Evolutionary conservation across 2,113 vertebrate genomes (phyloP).

Genomic region (Prionailurus bengalensis): DNA sequence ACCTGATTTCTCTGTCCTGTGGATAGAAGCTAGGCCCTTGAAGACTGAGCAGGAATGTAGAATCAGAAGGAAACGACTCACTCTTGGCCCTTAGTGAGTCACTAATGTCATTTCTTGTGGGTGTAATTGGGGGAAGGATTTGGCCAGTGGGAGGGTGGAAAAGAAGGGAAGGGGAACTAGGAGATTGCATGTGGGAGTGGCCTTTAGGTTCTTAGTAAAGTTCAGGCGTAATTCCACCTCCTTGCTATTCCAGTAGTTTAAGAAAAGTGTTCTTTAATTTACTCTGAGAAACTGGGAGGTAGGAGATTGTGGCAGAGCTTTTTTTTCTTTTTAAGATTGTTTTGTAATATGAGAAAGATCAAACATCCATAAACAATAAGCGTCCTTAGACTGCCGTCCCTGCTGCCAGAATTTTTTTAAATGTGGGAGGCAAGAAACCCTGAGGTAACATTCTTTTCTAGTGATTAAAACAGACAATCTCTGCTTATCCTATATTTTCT

Average conservation of each 20-base stretch:
- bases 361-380: not conserved
- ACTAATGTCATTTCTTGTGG: not conserved
- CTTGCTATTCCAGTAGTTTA: not conserved
- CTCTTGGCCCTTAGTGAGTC: not conserved
- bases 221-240: not conserved
- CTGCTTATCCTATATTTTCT: not conserved
- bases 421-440: not conserved
- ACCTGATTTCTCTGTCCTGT: not conserved
- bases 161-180: not conserved
- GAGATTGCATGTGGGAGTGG: not conserved
- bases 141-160: not conserved
- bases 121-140: not conserved
- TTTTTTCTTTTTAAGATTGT: not conserved
- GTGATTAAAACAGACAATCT: not conserved
- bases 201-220: not conserved
- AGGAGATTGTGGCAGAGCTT: not conserved
- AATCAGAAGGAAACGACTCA: not conserved
- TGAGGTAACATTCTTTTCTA: not conserved
- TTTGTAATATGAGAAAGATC: conserved; percentile 31
- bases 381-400: not conserved
- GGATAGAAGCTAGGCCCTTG: not conserved
- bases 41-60: not conserved
- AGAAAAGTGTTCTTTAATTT: not conserved
- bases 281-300: not conserved
- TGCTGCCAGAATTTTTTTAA: not conserved